phyloP scores from a whole-genome alignment of 2,888 invertebrate genomes.

The Andrena hattorfiana region DNA sequence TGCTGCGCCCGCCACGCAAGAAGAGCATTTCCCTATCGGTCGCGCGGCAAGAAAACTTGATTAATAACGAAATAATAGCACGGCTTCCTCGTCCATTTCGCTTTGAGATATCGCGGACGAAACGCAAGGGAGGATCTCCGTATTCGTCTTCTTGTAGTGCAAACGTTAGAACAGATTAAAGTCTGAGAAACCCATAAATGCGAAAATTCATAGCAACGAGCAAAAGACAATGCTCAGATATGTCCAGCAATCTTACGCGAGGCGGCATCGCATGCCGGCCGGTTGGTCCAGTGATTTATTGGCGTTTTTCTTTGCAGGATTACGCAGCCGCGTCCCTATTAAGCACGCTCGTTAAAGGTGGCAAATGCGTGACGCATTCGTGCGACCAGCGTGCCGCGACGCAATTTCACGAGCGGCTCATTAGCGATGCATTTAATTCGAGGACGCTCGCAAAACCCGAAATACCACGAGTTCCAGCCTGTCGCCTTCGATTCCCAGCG shows the following conservation, averaged over 20 bases:
- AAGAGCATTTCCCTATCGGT: conserved; percentile 75
- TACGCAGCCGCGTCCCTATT: conserved; percentile 62
- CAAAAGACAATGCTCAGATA: conserved; percentile 23
- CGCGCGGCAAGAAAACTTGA: conserved; percentile 79
- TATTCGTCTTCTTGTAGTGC: background rate
- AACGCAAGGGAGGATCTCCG: background rate
- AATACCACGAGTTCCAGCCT: conserved; percentile 49
- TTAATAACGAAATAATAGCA: conserved; percentile 83
- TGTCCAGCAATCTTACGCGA: conserved; percentile 23
- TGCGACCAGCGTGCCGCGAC: conserved; percentile 66
- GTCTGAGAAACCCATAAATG: no score
- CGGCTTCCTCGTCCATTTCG: conserved; percentile 46
- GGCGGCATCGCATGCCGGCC: background rate
- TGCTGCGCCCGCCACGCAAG: conserved; percentile 71
- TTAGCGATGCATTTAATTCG: conserved; percentile 77
- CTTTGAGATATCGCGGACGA: conserved; percentile 46
- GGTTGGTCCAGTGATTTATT: conserved; percentile 57
- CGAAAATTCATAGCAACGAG: conserved; percentile 14
- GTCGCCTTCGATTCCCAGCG: conserved; percentile 8
- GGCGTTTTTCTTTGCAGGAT: conserved; percentile 48
- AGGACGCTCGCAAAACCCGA: conserved; percentile 52
- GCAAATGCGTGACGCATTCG: conserved; percentile 69
- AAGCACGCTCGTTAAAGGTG: conserved; percentile 72
- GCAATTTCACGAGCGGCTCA: conserved; percentile 72
- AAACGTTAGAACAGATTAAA: conserved; percentile 7